These are phyloP conservation scores for Pocillopora grandis DNA, from an alignment of 92 coral and sea anemone genomes.

Conservation along the genomic window DNA sequence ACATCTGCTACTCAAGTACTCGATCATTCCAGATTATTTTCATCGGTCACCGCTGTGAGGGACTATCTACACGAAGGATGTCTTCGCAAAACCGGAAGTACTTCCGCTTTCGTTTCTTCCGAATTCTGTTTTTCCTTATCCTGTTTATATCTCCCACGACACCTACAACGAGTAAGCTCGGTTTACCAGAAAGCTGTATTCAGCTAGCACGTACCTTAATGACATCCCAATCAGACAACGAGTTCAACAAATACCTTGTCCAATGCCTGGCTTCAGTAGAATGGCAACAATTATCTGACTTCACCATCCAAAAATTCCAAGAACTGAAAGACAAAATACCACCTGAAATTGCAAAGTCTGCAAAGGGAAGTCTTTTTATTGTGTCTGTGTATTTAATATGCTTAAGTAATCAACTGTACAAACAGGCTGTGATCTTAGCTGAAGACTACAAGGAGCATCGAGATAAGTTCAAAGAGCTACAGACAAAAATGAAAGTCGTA, in stretches of 20 bases:
- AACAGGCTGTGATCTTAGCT: slow-evolving; percentile 1
- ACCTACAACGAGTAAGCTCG: neutral
- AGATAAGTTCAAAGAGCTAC: neutral
- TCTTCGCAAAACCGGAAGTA: slow-evolving; percentile 9
- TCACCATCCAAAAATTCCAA: slow-evolving; percentile 13
- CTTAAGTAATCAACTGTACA: slow-evolving; percentile 12
- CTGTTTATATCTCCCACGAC: slow-evolving; percentile 4
- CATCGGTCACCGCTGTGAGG: neutral
- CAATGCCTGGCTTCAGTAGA: slow-evolving; percentile 15
- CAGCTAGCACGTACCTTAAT: neutral
- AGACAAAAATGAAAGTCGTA: slow-evolving; percentile 5
- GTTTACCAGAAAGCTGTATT: slow-evolving; percentile 19
- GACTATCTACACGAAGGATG: neutral
- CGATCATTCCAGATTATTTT: neutral
- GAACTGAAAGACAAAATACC: slow-evolving; percentile 7
- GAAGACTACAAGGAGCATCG: slow-evolving; percentile 14
- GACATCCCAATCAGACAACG: neutral
- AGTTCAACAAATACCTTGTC: slow-evolving; percentile 1
- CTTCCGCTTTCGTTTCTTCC: slow-evolving; percentile 2
- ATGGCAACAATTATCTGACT: neutral
- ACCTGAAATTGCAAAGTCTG: slow-evolving; percentile 15
- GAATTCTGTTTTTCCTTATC: neutral
- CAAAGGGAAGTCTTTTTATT: neutral
- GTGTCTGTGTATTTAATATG: slow-evolving; percentile 11
- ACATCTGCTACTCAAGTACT: neutral